These are phyloP conservation scores for Cynoglossus semilaevis DNA, from an alignment of 2,113 vertebrate species.

Conservation along the genomic window DNA sequence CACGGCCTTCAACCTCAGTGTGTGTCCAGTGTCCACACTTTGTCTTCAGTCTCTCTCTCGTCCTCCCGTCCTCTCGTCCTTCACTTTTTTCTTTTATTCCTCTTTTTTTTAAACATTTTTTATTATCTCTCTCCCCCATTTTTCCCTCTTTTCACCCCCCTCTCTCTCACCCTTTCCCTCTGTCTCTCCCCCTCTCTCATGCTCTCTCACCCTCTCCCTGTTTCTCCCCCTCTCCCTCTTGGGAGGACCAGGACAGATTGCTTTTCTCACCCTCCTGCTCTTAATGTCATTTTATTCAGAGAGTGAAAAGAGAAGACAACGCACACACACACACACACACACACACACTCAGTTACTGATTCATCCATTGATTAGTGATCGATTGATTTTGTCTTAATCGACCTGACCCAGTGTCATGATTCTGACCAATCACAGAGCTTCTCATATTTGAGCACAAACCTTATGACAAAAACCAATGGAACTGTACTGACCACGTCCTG, in stretches of 20 bases:
- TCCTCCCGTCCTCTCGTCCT: no score
- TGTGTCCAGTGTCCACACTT: no score
- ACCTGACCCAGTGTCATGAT: no score
- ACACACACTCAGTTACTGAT: neutral
- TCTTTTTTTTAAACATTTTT: no score
- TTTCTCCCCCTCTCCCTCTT: slow-evolving; percentile 28
- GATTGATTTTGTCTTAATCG: neutral
- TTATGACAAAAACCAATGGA: no score
- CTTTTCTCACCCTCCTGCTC: slow-evolving; percentile 62
- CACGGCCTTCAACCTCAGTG: no score
- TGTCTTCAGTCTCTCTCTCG: no score
- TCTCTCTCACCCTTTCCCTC: neutral
- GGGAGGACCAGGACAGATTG: slow-evolving; percentile 48
- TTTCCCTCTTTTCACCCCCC: neutral
- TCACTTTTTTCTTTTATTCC: no score
- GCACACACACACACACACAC: neutral
- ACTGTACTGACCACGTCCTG: no score
- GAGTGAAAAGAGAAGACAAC: neutral
- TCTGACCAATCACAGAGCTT: no score
- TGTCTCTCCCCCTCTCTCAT: neutral
- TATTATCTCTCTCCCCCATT: neutral
- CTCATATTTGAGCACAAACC: no score
- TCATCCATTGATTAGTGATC: neutral
- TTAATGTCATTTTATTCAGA: slow-evolving; percentile 58
- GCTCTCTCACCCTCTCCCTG: neutral